These are phyloP conservation scores for Babyrousa celebensis DNA, from an alignment of 2,797 vertebrate species.

Conservation along the genomic window DNA sequence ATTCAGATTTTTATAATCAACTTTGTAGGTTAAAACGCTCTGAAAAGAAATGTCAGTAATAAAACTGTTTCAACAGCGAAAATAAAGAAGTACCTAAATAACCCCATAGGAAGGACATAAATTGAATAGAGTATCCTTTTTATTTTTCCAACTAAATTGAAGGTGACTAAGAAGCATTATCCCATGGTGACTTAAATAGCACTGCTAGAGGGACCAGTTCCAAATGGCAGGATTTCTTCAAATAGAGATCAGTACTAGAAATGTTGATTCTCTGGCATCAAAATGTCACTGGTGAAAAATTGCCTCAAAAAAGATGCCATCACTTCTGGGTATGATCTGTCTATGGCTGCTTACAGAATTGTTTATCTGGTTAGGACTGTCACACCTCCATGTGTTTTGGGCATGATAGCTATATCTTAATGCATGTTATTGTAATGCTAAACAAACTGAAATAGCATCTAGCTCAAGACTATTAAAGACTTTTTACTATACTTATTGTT, in stretches of 20 bases:
- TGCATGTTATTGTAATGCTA: background rate
- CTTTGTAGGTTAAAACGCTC: background rate
- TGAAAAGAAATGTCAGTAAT: constrained; percentile 49
- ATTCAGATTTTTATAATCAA: constrained; percentile 23
- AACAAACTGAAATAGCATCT: constrained; percentile 37
- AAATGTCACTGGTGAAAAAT: constrained; percentile 55
- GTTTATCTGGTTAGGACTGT: background rate
- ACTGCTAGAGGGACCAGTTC: constrained; percentile 51
- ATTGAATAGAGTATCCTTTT: constrained; percentile 10
- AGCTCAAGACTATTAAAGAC: background rate
- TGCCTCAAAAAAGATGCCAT: background rate
- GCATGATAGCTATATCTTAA: background rate
- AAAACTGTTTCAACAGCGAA: constrained; percentile 31
- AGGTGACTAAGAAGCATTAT: constrained; percentile 67
- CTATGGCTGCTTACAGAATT: background rate
- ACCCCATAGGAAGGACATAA: background rate
- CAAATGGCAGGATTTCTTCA: constrained; percentile 71
- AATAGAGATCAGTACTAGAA: constrained; percentile 30
- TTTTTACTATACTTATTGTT: background rate
- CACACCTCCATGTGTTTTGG: background rate
- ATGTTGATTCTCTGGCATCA: constrained; percentile 50
- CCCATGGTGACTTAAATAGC: constrained; percentile 14
- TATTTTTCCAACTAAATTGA: constrained; percentile 65
- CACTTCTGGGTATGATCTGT: constrained; percentile 29
- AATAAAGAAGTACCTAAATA: constrained; percentile 46